Evolutionary conservation across 2,113 vertebrate species (phyloP), one percentile per base, ranked within the genome.

Genomic region (Climacteris rufus): DNA sequence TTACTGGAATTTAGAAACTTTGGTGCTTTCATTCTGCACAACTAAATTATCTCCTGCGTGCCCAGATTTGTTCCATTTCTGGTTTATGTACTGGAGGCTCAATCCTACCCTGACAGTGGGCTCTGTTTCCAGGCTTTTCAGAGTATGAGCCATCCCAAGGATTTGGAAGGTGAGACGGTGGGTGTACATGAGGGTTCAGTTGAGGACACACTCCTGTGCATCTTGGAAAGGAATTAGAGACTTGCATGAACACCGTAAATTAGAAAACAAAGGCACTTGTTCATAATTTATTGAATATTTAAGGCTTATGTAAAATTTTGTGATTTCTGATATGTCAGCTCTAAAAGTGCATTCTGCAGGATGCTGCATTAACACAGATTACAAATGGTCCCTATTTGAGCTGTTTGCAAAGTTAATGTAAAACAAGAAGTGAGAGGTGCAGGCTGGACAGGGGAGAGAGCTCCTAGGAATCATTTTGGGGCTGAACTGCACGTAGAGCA

Each of bases 1-100:
- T 89, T 39, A 89, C 64, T 77, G 92, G 66, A 91, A 94, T 16
- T 89, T 53, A 94, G 91, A 86, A 95, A 96, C 86, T 83, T 85
- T 19, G 70, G 60, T 79, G 66, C 54, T 90, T 89, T 86, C 82
- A 39, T 78, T 95, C 64, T 61, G 75, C 44, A 65, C 85, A 60
- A 54, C 50, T 64, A 31, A 79, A 70, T 93, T 87, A 84, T 78
- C 88, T 87, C 93, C 89, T 77, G 59, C 97, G 31, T 90, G 95
- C 79, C 91, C 7, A 9, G 94, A 96, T 97, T 44, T 77, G 88
- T 91, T 95, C 87, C 24, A 30, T 78, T 81, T 81, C 85, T 74
- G 65, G 69, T 89, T 96, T 84, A 84, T 3, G 0, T 85, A 70
- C 77, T 28, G n/a, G 39, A 91, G 76, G 49, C 88, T 97, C 86